Evolutionary conservation across 2,113 vertebrate species (phyloP).

Genomic region (Lampris megalopsis): DNA sequence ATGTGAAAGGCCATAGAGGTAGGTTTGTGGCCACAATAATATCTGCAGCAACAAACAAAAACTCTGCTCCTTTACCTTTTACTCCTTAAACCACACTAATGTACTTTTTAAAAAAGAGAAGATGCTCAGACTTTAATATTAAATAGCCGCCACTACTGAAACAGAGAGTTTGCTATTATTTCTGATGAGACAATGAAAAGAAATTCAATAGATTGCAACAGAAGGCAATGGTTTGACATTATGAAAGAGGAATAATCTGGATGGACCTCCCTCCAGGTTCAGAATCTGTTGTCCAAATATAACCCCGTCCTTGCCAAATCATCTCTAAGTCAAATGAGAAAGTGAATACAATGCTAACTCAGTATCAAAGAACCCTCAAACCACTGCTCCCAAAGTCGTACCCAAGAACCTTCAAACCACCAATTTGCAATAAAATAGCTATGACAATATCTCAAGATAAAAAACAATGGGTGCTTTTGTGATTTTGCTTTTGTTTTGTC

Average conservation of each 20-base stretch:
- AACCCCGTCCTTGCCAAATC: constrained; percentile 23
- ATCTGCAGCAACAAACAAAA: constrained; percentile 1
- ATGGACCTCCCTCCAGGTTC: neutral
- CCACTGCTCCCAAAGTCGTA: no score
- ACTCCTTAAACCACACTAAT: neutral
- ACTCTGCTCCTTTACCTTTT: neutral
- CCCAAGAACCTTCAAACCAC: neutral
- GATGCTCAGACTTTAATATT: neutral
- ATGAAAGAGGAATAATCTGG: neutral
- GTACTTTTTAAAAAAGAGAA: neutral
- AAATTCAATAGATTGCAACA: constrained; percentile 30
- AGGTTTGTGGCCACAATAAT: neutral
- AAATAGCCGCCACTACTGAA: constrained; percentile 8
- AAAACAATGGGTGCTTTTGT: neutral
- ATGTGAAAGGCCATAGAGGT: neutral
- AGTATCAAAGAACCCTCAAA: neutral
- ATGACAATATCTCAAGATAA: neutral
- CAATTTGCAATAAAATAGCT: neutral
- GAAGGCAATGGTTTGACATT: constrained; percentile 1
- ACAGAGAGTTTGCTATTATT: constrained; percentile 1
- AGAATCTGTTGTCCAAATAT: neutral
- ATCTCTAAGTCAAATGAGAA: neutral
- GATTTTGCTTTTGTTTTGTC: no score
- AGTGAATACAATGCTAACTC: neutral
- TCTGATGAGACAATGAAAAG: constrained; percentile 22